Conservation (phyloP, 2,797 vertebrate genomes). For the Danio tinwini region DNA sequence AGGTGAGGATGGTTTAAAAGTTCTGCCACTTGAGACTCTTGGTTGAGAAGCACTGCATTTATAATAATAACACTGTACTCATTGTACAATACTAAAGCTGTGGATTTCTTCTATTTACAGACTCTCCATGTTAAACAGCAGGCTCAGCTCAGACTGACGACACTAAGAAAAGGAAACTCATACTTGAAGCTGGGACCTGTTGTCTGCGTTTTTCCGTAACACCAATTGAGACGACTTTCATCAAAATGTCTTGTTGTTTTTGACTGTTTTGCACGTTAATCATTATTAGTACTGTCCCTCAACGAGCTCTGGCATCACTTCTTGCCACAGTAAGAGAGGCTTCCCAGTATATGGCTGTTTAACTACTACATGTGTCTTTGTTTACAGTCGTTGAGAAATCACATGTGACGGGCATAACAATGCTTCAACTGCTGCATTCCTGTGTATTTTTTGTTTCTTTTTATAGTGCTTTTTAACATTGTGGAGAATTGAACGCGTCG, state of each 20-base stretch:
- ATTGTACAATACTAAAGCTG: neutral
- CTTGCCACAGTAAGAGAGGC: conserved; percentile 41
- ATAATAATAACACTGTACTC: neutral
- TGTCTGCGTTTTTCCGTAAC: conserved; percentile 26
- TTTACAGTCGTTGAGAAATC: conserved; percentile 55
- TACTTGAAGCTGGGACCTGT: conserved; percentile 29
- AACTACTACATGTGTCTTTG: conserved; percentile 48
- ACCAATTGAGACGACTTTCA: neutral
- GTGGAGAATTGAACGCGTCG: conserved; percentile 21
- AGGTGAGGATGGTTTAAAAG: too few species aligned
- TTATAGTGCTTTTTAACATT: conserved; percentile 42
- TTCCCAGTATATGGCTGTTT: conserved; percentile 37
- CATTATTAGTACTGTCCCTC: neutral
- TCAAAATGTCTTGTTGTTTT: conserved; percentile 22
- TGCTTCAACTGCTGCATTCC: conserved; percentile 12
- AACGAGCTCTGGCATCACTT: conserved; percentile 36
- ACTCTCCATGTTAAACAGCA: conserved; percentile 27
- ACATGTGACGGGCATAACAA: conserved; percentile 27
- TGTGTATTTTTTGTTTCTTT: conserved; percentile 10
- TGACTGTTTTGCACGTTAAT: neutral
- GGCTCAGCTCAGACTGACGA: conserved; percentile 13
- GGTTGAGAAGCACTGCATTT: conserved; percentile 12
- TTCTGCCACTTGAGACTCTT: neutral
- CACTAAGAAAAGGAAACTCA: conserved; percentile 35
- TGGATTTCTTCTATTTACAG: conserved; percentile 12